These are phyloP conservation scores for Cantharis lateralis DNA, from an alignment of 2,888 invertebrate species.

Conservation along the genomic window DNA sequence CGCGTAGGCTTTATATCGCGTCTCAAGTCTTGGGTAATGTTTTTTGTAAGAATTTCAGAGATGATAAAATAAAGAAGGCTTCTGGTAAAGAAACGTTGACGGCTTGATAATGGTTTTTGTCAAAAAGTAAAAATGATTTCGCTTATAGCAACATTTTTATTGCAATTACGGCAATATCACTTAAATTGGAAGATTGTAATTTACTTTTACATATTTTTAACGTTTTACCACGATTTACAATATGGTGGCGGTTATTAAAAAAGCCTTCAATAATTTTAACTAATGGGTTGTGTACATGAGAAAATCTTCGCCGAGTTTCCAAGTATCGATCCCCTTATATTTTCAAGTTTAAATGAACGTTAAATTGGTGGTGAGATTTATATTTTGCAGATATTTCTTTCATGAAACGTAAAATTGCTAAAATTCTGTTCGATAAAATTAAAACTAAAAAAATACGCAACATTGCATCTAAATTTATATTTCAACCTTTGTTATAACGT, in stretches of 20 bases:
- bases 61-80: slow-evolving; percentile 27
- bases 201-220: background rate
- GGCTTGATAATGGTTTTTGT: slow-evolving; percentile 11
- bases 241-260: background rate
- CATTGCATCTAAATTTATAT: background rate
- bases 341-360: background rate
- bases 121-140: background rate
- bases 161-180: background rate
- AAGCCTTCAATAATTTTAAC: background rate
- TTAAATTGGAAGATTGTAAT: background rate
- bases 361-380: background rate
- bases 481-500: background rate
- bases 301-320: background rate
- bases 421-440: background rate
- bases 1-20: slow-evolving; percentile 32
- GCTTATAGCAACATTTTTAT: background rate
- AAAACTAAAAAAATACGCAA: background rate
- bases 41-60: slow-evolving; percentile 28
- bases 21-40: slow-evolving; percentile 21
- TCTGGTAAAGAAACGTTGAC: slow-evolving; percentile 15
- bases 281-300: background rate
- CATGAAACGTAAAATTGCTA: background rate
- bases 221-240: background rate
- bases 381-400: background rate
- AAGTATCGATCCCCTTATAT: background rate